A percentile compares a stretch with the other conserved stretches of the same genome.
phyloP scores from a whole-genome alignment of 1,140 invertebrate species.

The Drosophila repletoides region DNA sequence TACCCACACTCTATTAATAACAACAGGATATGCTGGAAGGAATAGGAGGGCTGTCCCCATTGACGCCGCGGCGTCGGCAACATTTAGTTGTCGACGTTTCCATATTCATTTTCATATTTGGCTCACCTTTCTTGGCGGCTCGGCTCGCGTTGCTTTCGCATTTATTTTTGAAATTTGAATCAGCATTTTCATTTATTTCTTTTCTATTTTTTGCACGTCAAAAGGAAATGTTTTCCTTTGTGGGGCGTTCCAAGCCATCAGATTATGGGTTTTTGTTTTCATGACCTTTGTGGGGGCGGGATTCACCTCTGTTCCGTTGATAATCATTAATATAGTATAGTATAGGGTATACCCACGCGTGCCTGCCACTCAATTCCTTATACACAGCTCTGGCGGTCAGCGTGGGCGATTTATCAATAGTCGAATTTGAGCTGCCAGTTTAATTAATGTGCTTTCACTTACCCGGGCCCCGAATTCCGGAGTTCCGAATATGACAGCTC shows the following conservation, averaged over 20 bases:
- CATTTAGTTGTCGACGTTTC: constrained; percentile 45
- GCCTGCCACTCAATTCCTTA: constrained; percentile 29
- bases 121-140: constrained; percentile 31
- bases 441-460: constrained; percentile 58
- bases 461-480: constrained; percentile 1
- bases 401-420: constrained; percentile 56
- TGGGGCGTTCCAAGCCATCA: constrained; percentile 33
- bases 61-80: constrained; percentile 15
- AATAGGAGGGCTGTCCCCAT: constrained; percentile 20
- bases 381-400: not conserved
- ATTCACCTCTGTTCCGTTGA: constrained; percentile 11
- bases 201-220: constrained; percentile 44
- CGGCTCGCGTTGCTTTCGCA: constrained; percentile 19
- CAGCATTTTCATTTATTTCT: constrained; percentile 42
- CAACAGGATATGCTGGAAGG: constrained; percentile 10
- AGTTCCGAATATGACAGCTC: constrained; percentile 3
- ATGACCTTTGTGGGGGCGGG: constrained; percentile 48
- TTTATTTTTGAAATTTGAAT: constrained; percentile 71
- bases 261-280: constrained; percentile 55
- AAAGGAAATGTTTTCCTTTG: constrained; percentile 53
- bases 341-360: constrained; percentile 36
- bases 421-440: constrained; percentile 39
- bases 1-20: not conserved
- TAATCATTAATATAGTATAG: constrained; percentile 35
- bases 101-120: constrained; percentile 37